These are phyloP conservation scores for Agrotis ipsilon DNA, from an alignment of 2,888 invertebrate species.

Conservation along the genomic window DNA sequence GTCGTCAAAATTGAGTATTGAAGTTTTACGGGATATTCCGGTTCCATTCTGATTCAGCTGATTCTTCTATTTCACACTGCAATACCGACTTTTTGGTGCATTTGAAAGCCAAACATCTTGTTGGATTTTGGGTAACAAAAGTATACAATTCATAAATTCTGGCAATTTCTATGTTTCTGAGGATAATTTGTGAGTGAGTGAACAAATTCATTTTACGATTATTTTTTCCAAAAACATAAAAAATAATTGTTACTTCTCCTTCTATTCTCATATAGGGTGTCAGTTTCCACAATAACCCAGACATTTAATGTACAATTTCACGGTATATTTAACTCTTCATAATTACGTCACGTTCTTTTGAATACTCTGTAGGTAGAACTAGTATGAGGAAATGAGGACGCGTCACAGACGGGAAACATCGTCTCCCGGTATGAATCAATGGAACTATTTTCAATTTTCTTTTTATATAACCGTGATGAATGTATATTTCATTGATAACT, in stretches of 20 bases:
- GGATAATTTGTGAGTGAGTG: background rate
- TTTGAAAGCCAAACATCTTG: no score
- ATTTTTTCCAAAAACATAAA: background rate
- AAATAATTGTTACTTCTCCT: background rate
- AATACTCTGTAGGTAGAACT: conserved; percentile 37
- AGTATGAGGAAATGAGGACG: conserved; percentile 52
- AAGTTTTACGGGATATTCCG: background rate
- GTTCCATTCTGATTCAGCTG: background rate
- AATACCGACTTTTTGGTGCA: no score
- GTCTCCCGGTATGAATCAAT: conserved; percentile 56
- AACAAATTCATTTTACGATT: background rate
- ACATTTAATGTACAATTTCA: conserved; percentile 44
- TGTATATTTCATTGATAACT: background rate
- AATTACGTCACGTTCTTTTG: conserved; percentile 47
- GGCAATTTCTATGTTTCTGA: no score
- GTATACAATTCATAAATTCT: background rate
- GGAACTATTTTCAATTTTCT: conserved; percentile 41
- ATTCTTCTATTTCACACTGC: no score
- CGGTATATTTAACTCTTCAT: conserved; percentile 48
- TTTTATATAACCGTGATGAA: background rate
- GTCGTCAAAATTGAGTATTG: background rate
- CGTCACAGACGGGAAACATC: conserved; percentile 56
- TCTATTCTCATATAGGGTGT: background rate
- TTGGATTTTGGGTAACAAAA: background rate
- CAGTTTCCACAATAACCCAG: conserved; percentile 28